A percentile compares a stretch with the other conserved stretches of the same genome.
Evolutionary conservation across 1,140 invertebrate species (phyloP).

Genomic region (Anastrepha ludens): DNA sequence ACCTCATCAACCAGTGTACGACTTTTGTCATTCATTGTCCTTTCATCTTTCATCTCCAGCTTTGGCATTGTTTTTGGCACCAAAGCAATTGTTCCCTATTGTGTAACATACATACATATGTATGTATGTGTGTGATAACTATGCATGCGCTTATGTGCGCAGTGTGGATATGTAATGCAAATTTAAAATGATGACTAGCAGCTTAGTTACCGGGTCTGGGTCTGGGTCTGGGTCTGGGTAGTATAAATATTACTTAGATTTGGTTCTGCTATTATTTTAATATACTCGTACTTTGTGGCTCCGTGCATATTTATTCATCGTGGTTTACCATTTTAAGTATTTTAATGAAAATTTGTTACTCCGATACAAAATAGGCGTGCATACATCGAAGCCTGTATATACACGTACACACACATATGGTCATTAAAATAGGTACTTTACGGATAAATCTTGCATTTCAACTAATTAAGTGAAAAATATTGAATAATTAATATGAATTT

Average conservation of each 20-base stretch:
- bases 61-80: not conserved
- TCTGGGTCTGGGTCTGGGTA: not conserved
- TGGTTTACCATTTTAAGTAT: not conserved
- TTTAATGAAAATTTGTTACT: conserved; percentile 4
- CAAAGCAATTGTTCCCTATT: not conserved
- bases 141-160: not conserved
- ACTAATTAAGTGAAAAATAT: too few species aligned
- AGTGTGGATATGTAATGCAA: too few species aligned
- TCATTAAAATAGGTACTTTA: too few species aligned
- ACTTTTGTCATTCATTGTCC: conserved; percentile 1
- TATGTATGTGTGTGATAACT: not conserved
- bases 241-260: not conserved
- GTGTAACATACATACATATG: not conserved
- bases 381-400: not conserved
- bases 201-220: not conserved
- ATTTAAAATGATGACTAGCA: too few species aligned
- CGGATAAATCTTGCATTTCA: too few species aligned
- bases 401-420: too few species aligned
- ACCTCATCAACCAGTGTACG: not conserved
- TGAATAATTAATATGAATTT: too few species aligned
- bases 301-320: not conserved
- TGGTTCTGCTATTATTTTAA: conserved; percentile 16
- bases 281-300: not conserved
- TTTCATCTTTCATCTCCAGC: not conserved
- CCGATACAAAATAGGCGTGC: not conserved